These are phyloP conservation scores for Rapana venosa DNA, from an alignment of 2,888 invertebrate genomes.

Conservation along the genomic window DNA sequence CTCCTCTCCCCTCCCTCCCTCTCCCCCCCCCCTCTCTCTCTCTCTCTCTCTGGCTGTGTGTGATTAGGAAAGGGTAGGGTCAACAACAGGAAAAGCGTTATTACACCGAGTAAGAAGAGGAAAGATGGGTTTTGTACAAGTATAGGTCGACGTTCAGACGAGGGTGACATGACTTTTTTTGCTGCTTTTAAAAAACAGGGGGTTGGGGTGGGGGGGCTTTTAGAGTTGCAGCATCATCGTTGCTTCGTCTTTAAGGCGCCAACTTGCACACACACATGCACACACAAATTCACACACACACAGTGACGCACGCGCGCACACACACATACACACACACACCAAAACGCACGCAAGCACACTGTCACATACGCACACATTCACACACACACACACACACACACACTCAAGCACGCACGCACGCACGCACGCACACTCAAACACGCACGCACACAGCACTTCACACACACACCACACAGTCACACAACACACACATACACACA, in stretches of 20 bases:
- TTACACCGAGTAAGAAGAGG: too few relatives aligned
- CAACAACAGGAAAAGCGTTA: too few relatives aligned
- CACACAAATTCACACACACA: neutral
- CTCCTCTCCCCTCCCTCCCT: neutral
- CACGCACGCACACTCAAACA: neutral
- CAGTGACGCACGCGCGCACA: neutral
- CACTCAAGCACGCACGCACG: neutral
- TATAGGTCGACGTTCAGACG: too few relatives aligned
- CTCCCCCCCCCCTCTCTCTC: neutral
- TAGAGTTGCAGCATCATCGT: too few relatives aligned
- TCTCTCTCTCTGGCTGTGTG: neutral
- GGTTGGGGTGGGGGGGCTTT: neutral
- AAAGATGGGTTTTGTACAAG: too few relatives aligned
- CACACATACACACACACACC: neutral
- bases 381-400: neutral
- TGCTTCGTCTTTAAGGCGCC: too few relatives aligned
- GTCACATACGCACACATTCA: neutral
- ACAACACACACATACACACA: neutral
- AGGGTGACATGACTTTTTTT: too few relatives aligned
- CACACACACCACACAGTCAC: neutral
- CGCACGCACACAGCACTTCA: neutral
- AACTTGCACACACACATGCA: neutral
- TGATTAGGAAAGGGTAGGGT: too few relatives aligned
- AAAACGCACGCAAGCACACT: neutral
- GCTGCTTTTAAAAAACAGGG: neutral